phyloP scores from a whole-genome alignment of 1,140 invertebrate genomes.

The Tribolium madens region DNA sequence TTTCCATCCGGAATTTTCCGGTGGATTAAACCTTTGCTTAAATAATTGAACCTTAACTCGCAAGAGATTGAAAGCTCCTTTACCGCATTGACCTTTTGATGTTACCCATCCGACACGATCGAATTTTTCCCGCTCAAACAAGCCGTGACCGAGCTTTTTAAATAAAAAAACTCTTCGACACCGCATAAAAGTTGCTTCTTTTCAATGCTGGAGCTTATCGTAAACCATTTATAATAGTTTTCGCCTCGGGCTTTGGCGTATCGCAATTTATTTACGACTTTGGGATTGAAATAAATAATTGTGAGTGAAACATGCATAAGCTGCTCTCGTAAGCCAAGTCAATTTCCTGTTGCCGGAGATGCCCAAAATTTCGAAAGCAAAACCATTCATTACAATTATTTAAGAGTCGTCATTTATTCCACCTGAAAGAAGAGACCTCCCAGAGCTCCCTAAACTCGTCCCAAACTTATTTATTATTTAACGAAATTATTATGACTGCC shows the following conservation, averaged over 20 bases:
- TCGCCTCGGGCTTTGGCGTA: neutral
- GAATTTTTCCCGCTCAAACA: neutral
- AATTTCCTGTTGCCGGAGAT: too few relatives aligned
- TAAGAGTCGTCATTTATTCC: neutral
- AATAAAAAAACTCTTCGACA: neutral
- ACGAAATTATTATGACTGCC: slow-evolving; percentile 8
- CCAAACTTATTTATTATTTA: slow-evolving; percentile 2
- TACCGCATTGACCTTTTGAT: neutral
- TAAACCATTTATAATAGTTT: neutral
- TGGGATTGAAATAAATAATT: too few relatives aligned
- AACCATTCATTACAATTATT: too few relatives aligned
- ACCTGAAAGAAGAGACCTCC: neutral
- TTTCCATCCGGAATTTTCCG: neutral
- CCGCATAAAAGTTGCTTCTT: neutral
- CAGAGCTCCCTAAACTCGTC: neutral
- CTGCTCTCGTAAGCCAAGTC: neutral
- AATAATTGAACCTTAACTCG: neutral
- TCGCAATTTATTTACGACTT: neutral
- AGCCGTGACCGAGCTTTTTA: neutral
- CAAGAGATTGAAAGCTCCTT: neutral
- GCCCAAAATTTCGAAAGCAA: too few relatives aligned
- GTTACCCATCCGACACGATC: neutral
- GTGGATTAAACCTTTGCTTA: neutral
- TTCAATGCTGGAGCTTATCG: neutral
- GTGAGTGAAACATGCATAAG: neutral